These are phyloP conservation scores for Ephydatia muelleri DNA, from an alignment of 37 sponge, comb jelly and placozoan genomes.

Conservation along the genomic window DNA sequence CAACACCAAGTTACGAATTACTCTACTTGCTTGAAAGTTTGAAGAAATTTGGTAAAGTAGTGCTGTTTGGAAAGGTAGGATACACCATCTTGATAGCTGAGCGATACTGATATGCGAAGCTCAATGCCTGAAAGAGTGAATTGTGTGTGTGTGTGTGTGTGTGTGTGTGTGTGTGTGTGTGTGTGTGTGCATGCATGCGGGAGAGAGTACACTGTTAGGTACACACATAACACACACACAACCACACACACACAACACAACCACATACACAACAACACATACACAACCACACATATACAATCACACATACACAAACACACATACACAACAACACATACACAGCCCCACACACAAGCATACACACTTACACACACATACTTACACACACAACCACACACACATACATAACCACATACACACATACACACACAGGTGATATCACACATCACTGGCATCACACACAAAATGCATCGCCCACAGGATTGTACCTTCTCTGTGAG, in stretches of 20 bases:
- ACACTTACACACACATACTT: too few relatives aligned
- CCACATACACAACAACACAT: too few relatives aligned
- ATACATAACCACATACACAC: too few relatives aligned
- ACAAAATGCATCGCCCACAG: neutral
- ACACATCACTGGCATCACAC: neutral
- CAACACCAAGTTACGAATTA: neutral
- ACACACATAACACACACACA: too few relatives aligned
- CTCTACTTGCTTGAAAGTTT: conserved; percentile 23
- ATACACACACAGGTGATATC: neutral
- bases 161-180: neutral
- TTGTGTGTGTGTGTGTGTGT: conserved; percentile 26
- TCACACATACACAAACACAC: too few relatives aligned
- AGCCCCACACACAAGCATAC: too few relatives aligned
- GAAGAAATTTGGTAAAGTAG: conserved; percentile 47
- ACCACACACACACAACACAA: too few relatives aligned
- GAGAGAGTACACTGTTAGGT: neutral
- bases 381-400: too few relatives aligned
- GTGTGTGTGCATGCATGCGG: neutral
- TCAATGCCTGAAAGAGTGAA: too few relatives aligned
- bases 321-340: too few relatives aligned
- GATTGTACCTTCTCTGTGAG: conserved; percentile 20
- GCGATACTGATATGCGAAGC: conserved; percentile 62
- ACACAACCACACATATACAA: too few relatives aligned
- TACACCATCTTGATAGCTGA: conserved; percentile 38
- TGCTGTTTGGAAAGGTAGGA: conserved; percentile 50